Percentiles rank a stretch among this genome's conserved stretches.
phyloP scores from a whole-genome alignment of 1,140 invertebrate genomes.

The Oreohelix idahoensis region DNA sequence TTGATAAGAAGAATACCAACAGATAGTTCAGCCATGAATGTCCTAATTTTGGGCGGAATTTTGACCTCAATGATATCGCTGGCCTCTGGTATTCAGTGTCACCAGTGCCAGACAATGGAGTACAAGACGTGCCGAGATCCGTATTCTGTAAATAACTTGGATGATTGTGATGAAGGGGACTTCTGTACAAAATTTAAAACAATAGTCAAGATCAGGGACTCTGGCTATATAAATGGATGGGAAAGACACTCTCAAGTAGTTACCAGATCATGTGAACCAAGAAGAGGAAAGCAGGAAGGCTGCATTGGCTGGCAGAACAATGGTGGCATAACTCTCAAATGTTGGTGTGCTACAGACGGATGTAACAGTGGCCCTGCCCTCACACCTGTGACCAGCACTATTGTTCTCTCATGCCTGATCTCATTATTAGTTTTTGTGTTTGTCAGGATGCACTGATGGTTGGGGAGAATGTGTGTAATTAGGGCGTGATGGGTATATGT shows the following conservation, averaged over 20 bases:
- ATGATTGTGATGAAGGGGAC: conserved; percentile 50
- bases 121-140: conserved; percentile 46
- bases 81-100: conserved; percentile 42
- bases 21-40: background rate
- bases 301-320: conserved; percentile 40
- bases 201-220: conserved; percentile 49
- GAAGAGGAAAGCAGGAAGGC: conserved; percentile 37
- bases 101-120: conserved; percentile 48
- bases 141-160: conserved; percentile 48
- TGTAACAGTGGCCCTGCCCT: conserved; percentile 39
- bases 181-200: conserved; percentile 60
- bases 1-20: background rate
- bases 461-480: background rate
- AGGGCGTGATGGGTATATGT: background rate
- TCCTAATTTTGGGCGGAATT: background rate
- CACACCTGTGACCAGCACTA: background rate
- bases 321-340: conserved; percentile 46
- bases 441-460: background rate
- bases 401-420: conserved; percentile 3
- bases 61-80: background rate
- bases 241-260: conserved; percentile 49
- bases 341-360: conserved; percentile 41
- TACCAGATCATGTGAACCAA: conserved; percentile 48
- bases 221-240: conserved; percentile 54
- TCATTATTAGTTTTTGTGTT: background rate